Evolutionary conservation across 2,113 vertebrate genomes (phyloP), one percentile per base, ranked within the genome.

Genomic region (Corythaeola cristata): DNA sequence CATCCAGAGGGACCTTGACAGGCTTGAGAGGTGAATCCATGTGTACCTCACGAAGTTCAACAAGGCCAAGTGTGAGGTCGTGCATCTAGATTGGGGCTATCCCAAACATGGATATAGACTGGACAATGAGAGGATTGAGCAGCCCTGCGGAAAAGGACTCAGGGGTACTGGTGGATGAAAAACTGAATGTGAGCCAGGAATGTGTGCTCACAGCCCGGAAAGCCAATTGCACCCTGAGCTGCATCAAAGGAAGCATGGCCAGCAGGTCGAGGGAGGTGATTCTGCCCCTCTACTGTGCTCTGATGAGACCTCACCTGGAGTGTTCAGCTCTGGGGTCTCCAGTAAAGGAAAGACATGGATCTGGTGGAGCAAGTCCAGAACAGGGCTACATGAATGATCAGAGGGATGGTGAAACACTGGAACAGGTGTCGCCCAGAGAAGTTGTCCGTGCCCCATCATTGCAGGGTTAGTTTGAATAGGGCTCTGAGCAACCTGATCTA

Each of bases 71-170:
- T 81, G 27, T 33, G 58, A 24, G 27, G 26, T 62, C 45, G 2
- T 1, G 8, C 33, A 47, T 4, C 3, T 20, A 33, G 8, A 7
- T 49, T 1, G 1, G 21, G 41, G 66, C 13, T 49, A 27, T 33
- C 8, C 47, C 9, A 15, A 62, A 17, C 30, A 59, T 23, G 11
- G 12, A 37, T 37, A 62, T 15, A 37, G 23, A 6, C 23, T 44
- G 8, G 30, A 32, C 8, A 39, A 39, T 39, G 15, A 55, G 5
- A 4, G 37, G 15, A 47, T 15, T 45, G 37, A 55, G 33, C 33
- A 67, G 39, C 15, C 30, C 50, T 80, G 26, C 2, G 3, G 20
- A 44, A 44, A 44, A 56, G n/a, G 24, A n/a, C 19, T 30, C 45
- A 7, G 20, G 24, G 16, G 7, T 68, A 32, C 16, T 68, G 5